These are phyloP conservation scores for Chromis chromis DNA, from an alignment of 2,797 vertebrate species.

Conservation along the genomic window DNA sequence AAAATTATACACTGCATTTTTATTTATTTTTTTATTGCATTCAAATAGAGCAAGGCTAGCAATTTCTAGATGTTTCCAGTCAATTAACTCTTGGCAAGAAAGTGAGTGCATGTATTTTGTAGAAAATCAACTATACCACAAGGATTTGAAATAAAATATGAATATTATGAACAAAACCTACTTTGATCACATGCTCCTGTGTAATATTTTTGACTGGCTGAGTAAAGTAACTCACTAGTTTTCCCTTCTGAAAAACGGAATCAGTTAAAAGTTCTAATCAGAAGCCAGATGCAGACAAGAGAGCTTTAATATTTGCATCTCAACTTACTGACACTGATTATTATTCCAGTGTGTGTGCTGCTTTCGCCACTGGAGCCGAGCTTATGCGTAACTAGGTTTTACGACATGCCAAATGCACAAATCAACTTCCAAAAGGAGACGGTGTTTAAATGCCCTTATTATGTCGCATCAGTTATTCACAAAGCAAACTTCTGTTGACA, in stretches of 20 bases:
- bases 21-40: not conserved
- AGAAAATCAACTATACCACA: not conserved
- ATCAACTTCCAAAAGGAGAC: not conserved
- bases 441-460: conserved; percentile 3
- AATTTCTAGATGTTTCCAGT: not conserved
- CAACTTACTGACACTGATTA: conserved; percentile 10
- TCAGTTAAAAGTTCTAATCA: not conserved
- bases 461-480: conserved; percentile 13
- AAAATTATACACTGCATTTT: too few relatives aligned
- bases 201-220: too few relatives aligned
- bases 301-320: not conserved
- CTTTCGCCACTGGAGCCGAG: not conserved
- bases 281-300: not conserved
- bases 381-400: conserved; percentile 12
- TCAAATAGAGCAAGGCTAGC: too few relatives aligned
- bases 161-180: not conserved
- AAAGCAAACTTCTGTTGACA: conserved; percentile 12
- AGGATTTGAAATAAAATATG: not conserved
- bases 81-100: too few relatives aligned
- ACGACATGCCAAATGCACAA: conserved; percentile 6
- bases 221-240: not conserved
- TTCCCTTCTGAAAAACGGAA: not conserved
- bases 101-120: not conserved
- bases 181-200: not conserved
- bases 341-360: not conserved